Conservation (phyloP, 2,888 invertebrate genomes). For the Meteorus cinctellus region DNA sequence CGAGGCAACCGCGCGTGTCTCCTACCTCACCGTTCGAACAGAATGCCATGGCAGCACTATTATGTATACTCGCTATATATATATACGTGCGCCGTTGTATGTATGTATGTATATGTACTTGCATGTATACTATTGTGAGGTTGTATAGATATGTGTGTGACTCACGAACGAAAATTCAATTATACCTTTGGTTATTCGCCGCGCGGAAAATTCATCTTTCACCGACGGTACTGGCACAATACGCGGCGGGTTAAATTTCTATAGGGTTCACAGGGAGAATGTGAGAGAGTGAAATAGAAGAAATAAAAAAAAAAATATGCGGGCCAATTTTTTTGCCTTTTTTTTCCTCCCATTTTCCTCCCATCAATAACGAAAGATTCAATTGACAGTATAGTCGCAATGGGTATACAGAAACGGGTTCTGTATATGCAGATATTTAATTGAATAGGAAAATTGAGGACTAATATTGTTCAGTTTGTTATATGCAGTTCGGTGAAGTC, state of each 20-base stretch:
- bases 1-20: constrained; percentile 18
- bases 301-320: neutral
- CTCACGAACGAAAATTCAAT: constrained; percentile 34
- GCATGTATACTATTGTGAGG: constrained; percentile 29
- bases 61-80: constrained; percentile 32
- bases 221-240: neutral
- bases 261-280: neutral
- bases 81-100: constrained; percentile 8
- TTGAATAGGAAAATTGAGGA: neutral
- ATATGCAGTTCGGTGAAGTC: too few species aligned
- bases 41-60: constrained; percentile 6
- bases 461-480: too few species aligned
- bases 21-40: neutral
- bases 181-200: constrained; percentile 20
- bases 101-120: neutral
- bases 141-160: constrained; percentile 36
- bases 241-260: constrained; percentile 1
- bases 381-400: neutral
- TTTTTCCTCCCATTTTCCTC: neutral
- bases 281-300: neutral
- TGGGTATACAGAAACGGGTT: too few species aligned
- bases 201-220: constrained; percentile 27
- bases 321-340: too few species aligned
- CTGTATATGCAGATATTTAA: neutral
- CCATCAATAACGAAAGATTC: neutral